These are phyloP conservation scores for Dasypolia templi DNA, from an alignment of 2,888 invertebrate species.

Conservation along the genomic window DNA sequence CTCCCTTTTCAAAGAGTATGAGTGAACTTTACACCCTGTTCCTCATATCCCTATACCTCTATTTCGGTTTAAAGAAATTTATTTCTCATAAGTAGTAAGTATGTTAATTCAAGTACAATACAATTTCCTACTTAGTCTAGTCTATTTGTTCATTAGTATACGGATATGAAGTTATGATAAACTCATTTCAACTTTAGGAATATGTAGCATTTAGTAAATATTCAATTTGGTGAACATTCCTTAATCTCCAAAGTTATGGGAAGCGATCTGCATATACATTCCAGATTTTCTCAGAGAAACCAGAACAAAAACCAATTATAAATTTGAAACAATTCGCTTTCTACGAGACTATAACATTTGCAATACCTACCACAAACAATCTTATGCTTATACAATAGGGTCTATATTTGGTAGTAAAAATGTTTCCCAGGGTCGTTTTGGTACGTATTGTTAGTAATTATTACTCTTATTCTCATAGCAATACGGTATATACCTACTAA, in stretches of 20 bases:
- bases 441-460: constrained; percentile 49
- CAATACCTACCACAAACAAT: constrained; percentile 13
- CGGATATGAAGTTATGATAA: too few species aligned
- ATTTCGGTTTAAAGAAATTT: too few species aligned
- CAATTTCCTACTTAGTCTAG: too few species aligned
- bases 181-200: neutral
- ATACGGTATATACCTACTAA: constrained; percentile 44
- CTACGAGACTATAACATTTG: constrained; percentile 43
- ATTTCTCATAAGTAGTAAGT: too few species aligned
- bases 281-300: constrained; percentile 46
- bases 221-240: neutral
- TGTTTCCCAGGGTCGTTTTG: constrained; percentile 49
- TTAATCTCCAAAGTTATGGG: constrained; percentile 41
- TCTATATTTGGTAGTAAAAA: constrained; percentile 42
- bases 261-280: constrained; percentile 34
- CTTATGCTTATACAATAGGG: constrained; percentile 28
- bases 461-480: constrained; percentile 66
- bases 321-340: constrained; percentile 61
- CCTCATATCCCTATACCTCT: too few species aligned
- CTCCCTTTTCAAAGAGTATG: too few species aligned
- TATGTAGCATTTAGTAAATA: too few species aligned
- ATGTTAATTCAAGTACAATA: too few species aligned
- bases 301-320: constrained; percentile 53
- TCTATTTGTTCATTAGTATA: too few species aligned
- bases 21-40: too few species aligned